phyloP scores from a whole-genome alignment of 2,797 vertebrate species.

The Sitta carolinensis region DNA sequence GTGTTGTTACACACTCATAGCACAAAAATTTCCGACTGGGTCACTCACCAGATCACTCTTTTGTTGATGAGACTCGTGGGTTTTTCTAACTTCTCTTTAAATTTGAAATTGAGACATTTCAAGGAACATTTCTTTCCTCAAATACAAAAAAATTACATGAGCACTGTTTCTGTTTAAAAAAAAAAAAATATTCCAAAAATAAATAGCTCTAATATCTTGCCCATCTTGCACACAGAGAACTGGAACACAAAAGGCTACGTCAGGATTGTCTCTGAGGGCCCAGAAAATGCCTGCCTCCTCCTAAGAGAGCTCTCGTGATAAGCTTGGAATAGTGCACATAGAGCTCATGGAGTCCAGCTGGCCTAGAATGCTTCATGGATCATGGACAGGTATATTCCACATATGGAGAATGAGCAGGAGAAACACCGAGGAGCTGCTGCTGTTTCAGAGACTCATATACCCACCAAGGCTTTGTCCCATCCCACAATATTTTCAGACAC shows the following conservation, averaged over 20 bases:
- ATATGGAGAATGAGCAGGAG: not conserved
- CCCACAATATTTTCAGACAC: not conserved
- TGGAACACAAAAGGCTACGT: not conserved
- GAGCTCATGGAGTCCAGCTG: not conserved
- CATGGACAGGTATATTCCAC: not conserved
- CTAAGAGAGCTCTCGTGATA: not conserved
- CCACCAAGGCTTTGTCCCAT: not conserved
- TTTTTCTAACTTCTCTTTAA: constrained; percentile 6
- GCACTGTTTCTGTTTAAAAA: constrained; percentile 1
- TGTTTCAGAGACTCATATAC: not conserved
- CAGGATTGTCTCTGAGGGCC: not conserved
- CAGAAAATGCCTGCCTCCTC: not conserved
- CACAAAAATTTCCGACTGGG: not conserved
- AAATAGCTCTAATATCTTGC: constrained; percentile 19
- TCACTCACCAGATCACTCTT: not conserved
- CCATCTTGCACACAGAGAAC: not conserved
- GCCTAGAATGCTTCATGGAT: not conserved
- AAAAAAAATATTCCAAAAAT: not conserved
- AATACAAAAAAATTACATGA: constrained; percentile 1
- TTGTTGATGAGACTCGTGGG: not conserved
- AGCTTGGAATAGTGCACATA: not conserved
- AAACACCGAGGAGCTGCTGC: not conserved
- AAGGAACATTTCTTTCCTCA: not conserved
- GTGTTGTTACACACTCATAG: not conserved
- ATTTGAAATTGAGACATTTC: constrained; percentile 23